Evolutionary conservation across 2,888 invertebrate genomes (phyloP).

Genomic region (Periphyllus acericola): DNA sequence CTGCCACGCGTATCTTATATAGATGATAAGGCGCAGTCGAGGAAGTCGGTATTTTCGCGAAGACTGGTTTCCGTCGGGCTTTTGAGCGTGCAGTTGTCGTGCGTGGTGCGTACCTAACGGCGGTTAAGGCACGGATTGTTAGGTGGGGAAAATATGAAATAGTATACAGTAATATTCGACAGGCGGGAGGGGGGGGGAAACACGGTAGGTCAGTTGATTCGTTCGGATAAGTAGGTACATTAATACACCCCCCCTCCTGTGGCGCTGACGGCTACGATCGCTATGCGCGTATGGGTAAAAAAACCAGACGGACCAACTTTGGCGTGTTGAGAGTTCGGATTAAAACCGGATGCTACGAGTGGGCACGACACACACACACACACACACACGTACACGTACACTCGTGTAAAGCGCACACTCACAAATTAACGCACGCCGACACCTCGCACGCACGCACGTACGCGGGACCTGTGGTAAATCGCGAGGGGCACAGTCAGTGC

Average conservation of each 20-base stretch:
- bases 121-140: too few species aligned
- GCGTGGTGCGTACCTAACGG: too few species aligned
- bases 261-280: background rate
- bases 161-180: too few species aligned
- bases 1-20: too few species aligned
- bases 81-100: too few species aligned
- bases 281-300: background rate
- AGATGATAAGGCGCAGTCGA: too few species aligned
- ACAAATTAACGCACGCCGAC: too few species aligned
- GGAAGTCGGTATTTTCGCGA: too few species aligned
- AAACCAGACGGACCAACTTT: too few species aligned
- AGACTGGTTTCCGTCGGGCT: too few species aligned
- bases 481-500: background rate
- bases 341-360: background rate
- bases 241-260: background rate
- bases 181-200: background rate
- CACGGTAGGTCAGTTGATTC: constrained; percentile 42
- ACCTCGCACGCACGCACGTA: background rate
- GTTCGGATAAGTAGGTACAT: background rate
- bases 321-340: background rate
- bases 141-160: background rate
- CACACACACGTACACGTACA: too few species aligned
- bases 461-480: background rate
- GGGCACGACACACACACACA: background rate
- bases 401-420: too few species aligned